phyloP scores from a whole-genome alignment of 2,888 invertebrate genomes.

The Eurytoma californica region DNA sequence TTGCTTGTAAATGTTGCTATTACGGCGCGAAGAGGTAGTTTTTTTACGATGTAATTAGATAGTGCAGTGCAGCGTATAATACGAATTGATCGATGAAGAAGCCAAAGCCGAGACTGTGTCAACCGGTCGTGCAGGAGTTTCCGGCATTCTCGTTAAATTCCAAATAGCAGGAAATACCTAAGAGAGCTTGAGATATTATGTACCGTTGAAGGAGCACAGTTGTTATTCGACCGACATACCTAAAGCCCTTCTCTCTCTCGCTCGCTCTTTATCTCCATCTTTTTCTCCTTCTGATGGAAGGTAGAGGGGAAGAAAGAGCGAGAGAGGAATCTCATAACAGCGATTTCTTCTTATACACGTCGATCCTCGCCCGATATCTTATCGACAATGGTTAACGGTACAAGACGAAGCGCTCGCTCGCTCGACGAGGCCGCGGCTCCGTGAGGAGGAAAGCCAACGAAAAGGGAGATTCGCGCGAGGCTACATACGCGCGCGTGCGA shows the following conservation, averaged over 20 bases:
- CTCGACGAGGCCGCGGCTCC: neutral
- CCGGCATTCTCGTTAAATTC: conserved; percentile 13
- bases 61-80: no score
- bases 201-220: conserved; percentile 32
- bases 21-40: no score
- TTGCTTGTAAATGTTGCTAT: no score
- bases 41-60: no score
- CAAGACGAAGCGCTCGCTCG: conserved; percentile 41
- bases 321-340: conserved; percentile 38
- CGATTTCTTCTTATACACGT: conserved; percentile 49
- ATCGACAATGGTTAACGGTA: conserved; percentile 59
- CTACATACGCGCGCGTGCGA: neutral
- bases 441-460: neutral
- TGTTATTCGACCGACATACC: conserved; percentile 49
- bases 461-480: conserved; percentile 13
- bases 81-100: neutral
- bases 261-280: conserved; percentile 12
- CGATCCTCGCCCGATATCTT: conserved; percentile 50
- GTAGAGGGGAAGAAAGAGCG: conserved; percentile 1
- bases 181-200: conserved; percentile 36
- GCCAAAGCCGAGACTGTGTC: neutral
- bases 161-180: conserved; percentile 27
- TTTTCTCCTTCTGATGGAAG: conserved; percentile 15
- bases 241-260: conserved; percentile 29
- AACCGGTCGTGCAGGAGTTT: neutral